Evolutionary conservation across 2,888 invertebrate species (phyloP), one percentile per base, ranked within the genome.

Genomic region (Bellardia pandia): DNA sequence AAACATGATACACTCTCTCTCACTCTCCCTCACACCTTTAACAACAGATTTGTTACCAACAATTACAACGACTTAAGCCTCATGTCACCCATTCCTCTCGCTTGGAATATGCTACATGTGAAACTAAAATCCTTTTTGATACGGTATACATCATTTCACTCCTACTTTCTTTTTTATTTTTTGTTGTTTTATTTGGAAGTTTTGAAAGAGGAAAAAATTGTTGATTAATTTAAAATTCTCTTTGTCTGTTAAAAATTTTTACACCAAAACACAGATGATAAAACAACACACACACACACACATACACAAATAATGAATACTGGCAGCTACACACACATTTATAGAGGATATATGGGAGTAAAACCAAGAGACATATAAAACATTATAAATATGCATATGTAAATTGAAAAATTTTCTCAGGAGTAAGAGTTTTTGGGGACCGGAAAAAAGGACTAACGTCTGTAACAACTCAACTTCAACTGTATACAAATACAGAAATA

Each of bases 221-320:
- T 75, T 87, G 78, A 85, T 87, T 87, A 85, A 87, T 87, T 87
- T 87, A 82, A 81, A 87, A 87, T 87, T 81, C 87, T 87, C 87
- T 87, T 85, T 87, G 86, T 87, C 81, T 87, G 84, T 48, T 83
- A 66, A 51, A 85, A 74, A 87, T 82, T 85, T 87, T 81, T 82
- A 87, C 87, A 85, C 85, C 58, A 85, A 79, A 77, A 80, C 23
- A 56, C 77, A 72, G 16, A 83, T 83, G 83, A 83, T 83, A 77
- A 83, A 77, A 77, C 66, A 84, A 37, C 56, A 16, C 66, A 66
- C 23, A 30, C 11, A 11, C 13, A 33, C 23, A 23, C 23, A 23
- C 58, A 30, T 6, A 30, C 13, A 30, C 62, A 77, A 77, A 33
- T 62, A 71, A 71, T 76, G 82, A 83, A 83, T 76, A 14, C 82